Conservation (phyloP, 1,140 invertebrate genomes). For the Diorhabda carinulata region DNA sequence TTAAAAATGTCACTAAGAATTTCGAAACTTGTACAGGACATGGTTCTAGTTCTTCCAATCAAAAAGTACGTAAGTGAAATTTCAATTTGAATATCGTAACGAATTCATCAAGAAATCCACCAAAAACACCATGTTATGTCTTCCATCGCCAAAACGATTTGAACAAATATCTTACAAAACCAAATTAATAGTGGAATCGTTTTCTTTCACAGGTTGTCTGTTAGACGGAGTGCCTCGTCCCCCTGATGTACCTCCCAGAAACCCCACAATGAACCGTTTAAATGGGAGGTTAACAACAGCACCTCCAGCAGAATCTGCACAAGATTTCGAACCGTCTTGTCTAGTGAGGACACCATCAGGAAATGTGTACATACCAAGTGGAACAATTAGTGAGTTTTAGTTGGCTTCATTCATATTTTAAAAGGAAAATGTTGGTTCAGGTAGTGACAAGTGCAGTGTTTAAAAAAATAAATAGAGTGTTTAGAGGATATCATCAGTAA, state of each 20-base stretch:
- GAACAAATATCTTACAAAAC: not conserved
- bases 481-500: not conserved
- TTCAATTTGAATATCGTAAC: too few species aligned
- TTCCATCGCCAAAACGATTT: not conserved
- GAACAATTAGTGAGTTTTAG: slow-evolving; percentile 57
- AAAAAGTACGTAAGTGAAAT: too few species aligned
- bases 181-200: slow-evolving; percentile 12
- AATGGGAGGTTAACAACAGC: slow-evolving; percentile 74
- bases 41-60: too few species aligned
- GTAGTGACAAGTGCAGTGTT: not conserved
- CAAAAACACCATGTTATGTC: slow-evolving; percentile 9
- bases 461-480: not conserved
- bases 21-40: too few species aligned
- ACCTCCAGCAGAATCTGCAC: slow-evolving; percentile 63
- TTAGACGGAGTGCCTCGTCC: slow-evolving; percentile 74
- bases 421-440: not conserved
- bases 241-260: slow-evolving; percentile 83
- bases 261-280: slow-evolving; percentile 81
- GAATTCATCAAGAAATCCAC: not conserved
- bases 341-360: slow-evolving; percentile 84
- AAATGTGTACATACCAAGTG: slow-evolving; percentile 88
- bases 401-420: not conserved
- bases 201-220: slow-evolving; percentile 71
- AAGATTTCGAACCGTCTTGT: slow-evolving; percentile 88
- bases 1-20: too few species aligned